Evolutionary conservation across 2,113 vertebrate species (phyloP).

Genomic region (Nibea coibor): DNA sequence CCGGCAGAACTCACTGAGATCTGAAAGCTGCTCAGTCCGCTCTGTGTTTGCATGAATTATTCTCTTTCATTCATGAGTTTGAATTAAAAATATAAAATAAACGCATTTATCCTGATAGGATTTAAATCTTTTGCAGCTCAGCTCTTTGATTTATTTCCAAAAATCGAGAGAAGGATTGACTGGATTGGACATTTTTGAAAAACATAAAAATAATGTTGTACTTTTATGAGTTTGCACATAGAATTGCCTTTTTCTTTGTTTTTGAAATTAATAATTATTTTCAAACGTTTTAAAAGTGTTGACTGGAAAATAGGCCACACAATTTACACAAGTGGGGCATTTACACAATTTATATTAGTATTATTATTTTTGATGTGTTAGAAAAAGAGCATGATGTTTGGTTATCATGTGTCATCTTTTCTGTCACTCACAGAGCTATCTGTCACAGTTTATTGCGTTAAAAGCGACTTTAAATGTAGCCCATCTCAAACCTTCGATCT

Average conservation of each 20-base stretch:
- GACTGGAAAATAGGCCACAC: not conserved
- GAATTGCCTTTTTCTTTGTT: not conserved
- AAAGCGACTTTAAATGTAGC: slow-evolving; percentile 9
- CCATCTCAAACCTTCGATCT: slow-evolving; percentile 18
- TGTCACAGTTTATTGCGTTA: not conserved
- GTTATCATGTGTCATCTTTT: not conserved
- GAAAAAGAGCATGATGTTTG: not conserved
- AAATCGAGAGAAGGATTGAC: not conserved
- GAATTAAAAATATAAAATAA: not conserved
- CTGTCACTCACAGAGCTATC: not conserved
- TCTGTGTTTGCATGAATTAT: slow-evolving; percentile 12
- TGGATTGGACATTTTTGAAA: not conserved
- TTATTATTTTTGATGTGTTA: not conserved
- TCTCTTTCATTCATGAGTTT: not conserved
- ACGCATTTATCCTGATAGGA: not conserved
- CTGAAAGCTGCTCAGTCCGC: slow-evolving; percentile 22
- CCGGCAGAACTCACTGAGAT: slow-evolving; percentile 24
- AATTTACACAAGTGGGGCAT: not conserved
- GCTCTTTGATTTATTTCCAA: not conserved
- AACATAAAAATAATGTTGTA: not conserved
- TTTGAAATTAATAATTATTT: not conserved
- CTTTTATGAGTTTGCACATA: not conserved
- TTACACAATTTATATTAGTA: not conserved
- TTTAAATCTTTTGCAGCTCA: not conserved
- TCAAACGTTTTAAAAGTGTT: not conserved